Evolutionary conservation across 2,888 invertebrate genomes (phyloP), one percentile per base, ranked within the genome.

Genomic region (Caenorhabditis panamensis): DNA sequence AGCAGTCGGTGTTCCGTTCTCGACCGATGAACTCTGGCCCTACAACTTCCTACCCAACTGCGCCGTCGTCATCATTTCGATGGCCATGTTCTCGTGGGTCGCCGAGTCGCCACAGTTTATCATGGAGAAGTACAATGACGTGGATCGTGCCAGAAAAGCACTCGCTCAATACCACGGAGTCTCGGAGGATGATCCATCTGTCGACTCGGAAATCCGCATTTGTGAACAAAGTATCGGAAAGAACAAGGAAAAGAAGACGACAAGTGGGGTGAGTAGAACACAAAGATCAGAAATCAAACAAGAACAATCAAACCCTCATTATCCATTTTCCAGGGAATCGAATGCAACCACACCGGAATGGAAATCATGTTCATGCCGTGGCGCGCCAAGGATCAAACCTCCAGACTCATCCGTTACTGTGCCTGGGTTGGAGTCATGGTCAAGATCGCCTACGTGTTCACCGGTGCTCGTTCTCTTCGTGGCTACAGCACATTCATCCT

Each of bases 391-490:
- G 86, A 86, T 68, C 64, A 72, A 31, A 82, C 77, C 31, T 82
- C 82, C 37, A 58, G 66, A 13, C 77, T 86, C 24, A 80, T 86
- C 41, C 69, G 84, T 18, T 82, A 84, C 51, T 83, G 83, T 24
- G 84, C 84, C 4, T 86, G 86, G 86, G 54, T 86, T 47, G 86
- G 86, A 31, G 84, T 85, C 31, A 83, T 85, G 82, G 84, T 86
- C 73, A 86, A 86, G 66, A 83, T 86, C 20, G 84, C 82, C n/a
- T 86, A 84, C 61, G 86, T 86, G 11, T 84, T 84, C 83, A 86
- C 84, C 13, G 86, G 86, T 37, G 86, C 86, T 8, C 69, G 86
- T 0, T 80, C 78, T 20, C 79, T 86, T 9, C 77, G 86, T 11
- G 79, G 82, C 44, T 86, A 84, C 77, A 76, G 80, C 41, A 86